phyloP scores from a whole-genome alignment of 2,113 vertebrate genomes.

The Chaenogobius annularis region DNA sequence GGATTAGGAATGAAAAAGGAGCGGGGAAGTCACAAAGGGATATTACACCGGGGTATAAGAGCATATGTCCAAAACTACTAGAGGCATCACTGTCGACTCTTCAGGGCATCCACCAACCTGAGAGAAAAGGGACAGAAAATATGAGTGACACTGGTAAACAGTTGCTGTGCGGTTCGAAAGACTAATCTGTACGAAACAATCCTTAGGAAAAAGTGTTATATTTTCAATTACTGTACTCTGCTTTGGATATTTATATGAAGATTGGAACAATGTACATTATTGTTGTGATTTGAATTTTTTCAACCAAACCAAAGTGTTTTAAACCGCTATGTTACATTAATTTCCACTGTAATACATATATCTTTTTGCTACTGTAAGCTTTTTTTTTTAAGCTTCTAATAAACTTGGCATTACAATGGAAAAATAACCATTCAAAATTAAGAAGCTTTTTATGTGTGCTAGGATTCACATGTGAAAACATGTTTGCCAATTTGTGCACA shows the following conservation, averaged over 20 bases:
- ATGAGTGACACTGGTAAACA: constrained; percentile 5
- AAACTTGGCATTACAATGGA: not conserved
- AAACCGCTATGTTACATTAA: no score
- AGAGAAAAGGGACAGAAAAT: constrained; percentile 29
- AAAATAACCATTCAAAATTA: not conserved
- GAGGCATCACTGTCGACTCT: constrained; percentile 88
- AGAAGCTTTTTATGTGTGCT: not conserved
- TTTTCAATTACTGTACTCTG: not conserved
- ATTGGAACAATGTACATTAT: no score
- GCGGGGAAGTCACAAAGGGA: constrained; percentile 61
- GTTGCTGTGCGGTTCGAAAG: not conserved
- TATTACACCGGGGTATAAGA: constrained; percentile 51
- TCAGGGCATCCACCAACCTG: constrained; percentile 95
- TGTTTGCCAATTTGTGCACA: not conserved
- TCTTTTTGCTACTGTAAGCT: no score
- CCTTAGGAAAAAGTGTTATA: not conserved
- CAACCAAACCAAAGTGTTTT: no score
- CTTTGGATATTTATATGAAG: not conserved
- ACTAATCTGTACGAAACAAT: not conserved
- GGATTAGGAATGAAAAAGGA: constrained; percentile 14
- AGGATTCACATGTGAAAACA: not conserved
- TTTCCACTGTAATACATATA: not conserved
- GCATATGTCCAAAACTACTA: constrained; percentile 65
- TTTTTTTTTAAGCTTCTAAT: no score
- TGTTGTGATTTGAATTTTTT: no score